These are phyloP conservation scores for Cephalopholis sonnerati DNA, from an alignment of 2,113 vertebrate genomes.

Conservation along the genomic window DNA sequence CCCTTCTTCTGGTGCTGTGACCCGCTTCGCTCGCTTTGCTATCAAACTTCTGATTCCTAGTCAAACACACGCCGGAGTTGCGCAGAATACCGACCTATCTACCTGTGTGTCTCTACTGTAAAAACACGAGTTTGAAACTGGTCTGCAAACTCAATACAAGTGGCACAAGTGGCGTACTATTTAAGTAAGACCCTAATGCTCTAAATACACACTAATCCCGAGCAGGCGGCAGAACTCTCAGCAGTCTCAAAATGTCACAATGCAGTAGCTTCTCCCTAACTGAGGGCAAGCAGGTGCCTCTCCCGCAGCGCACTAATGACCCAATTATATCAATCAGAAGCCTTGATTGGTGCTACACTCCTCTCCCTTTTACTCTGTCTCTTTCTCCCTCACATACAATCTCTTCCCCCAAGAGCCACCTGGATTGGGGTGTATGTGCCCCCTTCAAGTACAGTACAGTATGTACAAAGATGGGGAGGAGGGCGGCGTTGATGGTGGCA, in stretches of 20 bases:
- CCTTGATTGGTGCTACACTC: slow-evolving; percentile 82
- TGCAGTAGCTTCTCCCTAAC: slow-evolving; percentile 78
- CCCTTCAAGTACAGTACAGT: slow-evolving; percentile 70
- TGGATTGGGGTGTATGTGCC: slow-evolving; percentile 67
- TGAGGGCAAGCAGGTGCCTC: slow-evolving; percentile 83
- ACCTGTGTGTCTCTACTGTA: slow-evolving; percentile 7
- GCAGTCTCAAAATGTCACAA: slow-evolving; percentile 80
- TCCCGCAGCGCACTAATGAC: slow-evolving; percentile 84
- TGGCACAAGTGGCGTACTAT: slow-evolving; percentile 60
- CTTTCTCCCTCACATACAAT: slow-evolving; percentile 41
- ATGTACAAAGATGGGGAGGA: slow-evolving; percentile 64
- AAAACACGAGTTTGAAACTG: neutral
- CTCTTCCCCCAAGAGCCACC: slow-evolving; percentile 73
- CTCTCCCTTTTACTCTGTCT: slow-evolving; percentile 60
- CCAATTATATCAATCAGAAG: slow-evolving; percentile 87
- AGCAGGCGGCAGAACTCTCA: slow-evolving; percentile 74
- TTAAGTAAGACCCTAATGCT: slow-evolving; percentile 72
- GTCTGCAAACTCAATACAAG: slow-evolving; percentile 35
- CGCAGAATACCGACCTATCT: neutral
- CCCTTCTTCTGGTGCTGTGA: neutral
- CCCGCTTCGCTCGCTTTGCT: neutral
- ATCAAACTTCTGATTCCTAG: neutral
- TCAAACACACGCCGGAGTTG: neutral
- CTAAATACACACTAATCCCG: slow-evolving; percentile 75
- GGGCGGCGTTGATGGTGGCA: slow-evolving; percentile 37